Percentiles rank a stretch among this genome's conserved stretches.
These are phyloP conservation scores for Ptychoptera contaminata DNA, from an alignment of 2,888 invertebrate genomes.

Conservation along the genomic window DNA sequence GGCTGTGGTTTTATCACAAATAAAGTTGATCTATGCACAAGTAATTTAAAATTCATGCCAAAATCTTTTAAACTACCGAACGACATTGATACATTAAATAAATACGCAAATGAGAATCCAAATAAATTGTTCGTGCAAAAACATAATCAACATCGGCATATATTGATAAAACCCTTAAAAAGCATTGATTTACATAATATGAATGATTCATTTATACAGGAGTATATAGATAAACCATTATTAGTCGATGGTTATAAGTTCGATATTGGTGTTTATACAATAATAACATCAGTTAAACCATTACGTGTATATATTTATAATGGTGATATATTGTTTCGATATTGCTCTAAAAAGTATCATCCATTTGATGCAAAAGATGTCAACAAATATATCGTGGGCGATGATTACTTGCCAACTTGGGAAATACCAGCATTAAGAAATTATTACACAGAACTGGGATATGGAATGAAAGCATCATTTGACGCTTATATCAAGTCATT, in stretches of 20 bases:
- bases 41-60: conserved; percentile 65
- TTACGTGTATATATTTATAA: conserved; percentile 77
- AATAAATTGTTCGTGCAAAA: conserved; percentile 75
- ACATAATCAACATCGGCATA: conserved; percentile 79
- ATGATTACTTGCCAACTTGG: conserved; percentile 91
- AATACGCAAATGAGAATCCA: conserved; percentile 49
- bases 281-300: conserved; percentile 81
- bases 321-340: conserved; percentile 79
- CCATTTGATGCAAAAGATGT: conserved; percentile 68
- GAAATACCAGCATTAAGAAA: conserved; percentile 63
- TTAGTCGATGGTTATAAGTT: conserved; percentile 89
- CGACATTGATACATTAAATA: conserved; percentile 50
- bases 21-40: conserved; percentile 77
- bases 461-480: conserved; percentile 75
- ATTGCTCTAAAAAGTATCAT: conserved; percentile 76
- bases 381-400: conserved; percentile 87
- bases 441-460: conserved; percentile 53
- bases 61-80: conserved; percentile 75
- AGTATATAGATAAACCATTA: conserved; percentile 75
- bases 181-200: conserved; percentile 50
- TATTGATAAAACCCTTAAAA: conserved; percentile 52
- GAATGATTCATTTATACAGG: conserved; percentile 73
- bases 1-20: conserved; percentile 87
- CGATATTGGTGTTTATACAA: conserved; percentile 90
- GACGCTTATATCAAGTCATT: conserved; percentile 53